Conservation (phyloP, 1,140 invertebrate genomes). For the Tachypleus tridentatus region DNA sequence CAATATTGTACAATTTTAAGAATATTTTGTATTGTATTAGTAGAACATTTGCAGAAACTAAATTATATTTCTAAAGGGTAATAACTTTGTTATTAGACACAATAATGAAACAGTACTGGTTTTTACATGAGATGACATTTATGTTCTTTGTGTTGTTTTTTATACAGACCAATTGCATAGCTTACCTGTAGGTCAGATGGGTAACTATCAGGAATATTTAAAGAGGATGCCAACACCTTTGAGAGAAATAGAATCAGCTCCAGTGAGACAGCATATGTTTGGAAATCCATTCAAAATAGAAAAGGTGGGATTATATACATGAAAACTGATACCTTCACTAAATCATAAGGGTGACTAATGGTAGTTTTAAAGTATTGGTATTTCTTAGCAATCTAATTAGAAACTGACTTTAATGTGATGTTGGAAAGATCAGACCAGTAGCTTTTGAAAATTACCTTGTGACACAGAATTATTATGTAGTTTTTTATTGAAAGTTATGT, state of each 20-base stretch:
- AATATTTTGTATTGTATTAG: no score
- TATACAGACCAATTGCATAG: slow-evolving; percentile 72
- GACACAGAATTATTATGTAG: no score
- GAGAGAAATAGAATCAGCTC: slow-evolving; percentile 85
- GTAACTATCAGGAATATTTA: slow-evolving; percentile 96
- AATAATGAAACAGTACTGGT: neutral
- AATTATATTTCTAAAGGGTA: no score
- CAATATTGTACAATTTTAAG: no score
- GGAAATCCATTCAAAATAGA: slow-evolving; percentile 99
- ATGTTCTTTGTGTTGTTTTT: slow-evolving; percentile 1
- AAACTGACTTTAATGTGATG: no score
- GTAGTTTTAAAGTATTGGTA: no score
- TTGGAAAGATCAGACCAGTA: no score
- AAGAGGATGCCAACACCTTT: slow-evolving; percentile 84
- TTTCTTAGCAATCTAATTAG: no score
- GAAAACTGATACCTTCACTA: slow-evolving; percentile 13
- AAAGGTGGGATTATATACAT: slow-evolving; percentile 41
- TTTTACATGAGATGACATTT: neutral
- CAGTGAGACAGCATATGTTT: slow-evolving; percentile 96
- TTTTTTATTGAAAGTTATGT: no score
- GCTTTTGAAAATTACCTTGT: no score
- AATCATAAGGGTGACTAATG: neutral
- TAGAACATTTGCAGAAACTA: no score
- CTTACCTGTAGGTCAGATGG: slow-evolving; percentile 94
- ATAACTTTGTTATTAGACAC: no score